These are phyloP conservation scores for Caenorhabditis wallacei DNA, from an alignment of 2,888 invertebrate species.

Conservation along the genomic window DNA sequence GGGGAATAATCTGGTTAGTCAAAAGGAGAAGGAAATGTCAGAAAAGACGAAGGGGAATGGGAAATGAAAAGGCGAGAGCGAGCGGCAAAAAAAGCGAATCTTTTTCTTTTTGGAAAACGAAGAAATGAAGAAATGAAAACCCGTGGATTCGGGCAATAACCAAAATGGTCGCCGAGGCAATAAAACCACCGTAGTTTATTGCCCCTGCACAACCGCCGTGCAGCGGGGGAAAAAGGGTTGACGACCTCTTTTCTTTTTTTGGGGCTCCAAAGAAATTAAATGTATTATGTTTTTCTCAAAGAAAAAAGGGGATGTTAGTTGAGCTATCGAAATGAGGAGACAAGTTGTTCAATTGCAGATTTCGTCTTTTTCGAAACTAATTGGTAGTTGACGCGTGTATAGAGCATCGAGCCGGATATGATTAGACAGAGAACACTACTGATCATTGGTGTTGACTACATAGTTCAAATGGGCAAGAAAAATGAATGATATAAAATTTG, in stretches of 20 bases:
- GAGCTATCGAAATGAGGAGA: background rate
- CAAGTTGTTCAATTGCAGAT: too few species aligned
- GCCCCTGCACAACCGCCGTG: constrained; percentile 12
- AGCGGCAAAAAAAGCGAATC: too few species aligned
- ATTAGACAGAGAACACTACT: too few species aligned
- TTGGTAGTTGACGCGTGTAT: too few species aligned
- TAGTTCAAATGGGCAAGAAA: too few species aligned
- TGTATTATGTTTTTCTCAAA: background rate
- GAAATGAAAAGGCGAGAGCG: too few species aligned
- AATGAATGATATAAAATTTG: too few species aligned
- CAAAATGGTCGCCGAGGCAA: background rate
- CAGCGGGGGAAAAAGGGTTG: background rate
- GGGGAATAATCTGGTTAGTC: background rate
- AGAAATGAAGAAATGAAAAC: background rate
- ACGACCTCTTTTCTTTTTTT: background rate
- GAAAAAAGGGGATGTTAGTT: background rate
- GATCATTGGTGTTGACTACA: too few species aligned
- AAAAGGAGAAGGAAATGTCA: too few species aligned
- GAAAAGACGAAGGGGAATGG: background rate
- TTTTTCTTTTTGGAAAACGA: too few species aligned
- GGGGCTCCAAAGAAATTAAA: background rate
- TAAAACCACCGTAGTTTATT: constrained; percentile 12
- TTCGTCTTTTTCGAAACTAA: too few species aligned
- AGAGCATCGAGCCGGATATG: too few species aligned
- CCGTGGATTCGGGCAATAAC: background rate